phyloP scores from a whole-genome alignment of 2,113 vertebrate genomes.

The Trachemys scripta region DNA sequence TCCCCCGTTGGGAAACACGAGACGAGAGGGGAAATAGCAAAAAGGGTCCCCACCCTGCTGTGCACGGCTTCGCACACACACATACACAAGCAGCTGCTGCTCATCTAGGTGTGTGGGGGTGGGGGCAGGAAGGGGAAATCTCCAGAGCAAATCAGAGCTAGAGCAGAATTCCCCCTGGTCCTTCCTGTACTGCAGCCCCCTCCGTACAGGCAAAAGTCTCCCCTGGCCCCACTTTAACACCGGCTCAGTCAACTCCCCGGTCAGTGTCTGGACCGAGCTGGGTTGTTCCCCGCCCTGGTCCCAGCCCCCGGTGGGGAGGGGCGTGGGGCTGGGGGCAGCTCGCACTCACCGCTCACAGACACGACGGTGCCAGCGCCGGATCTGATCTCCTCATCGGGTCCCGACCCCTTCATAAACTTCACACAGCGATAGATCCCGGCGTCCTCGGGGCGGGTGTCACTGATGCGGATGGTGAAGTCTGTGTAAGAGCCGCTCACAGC shows the following conservation, averaged over 20 bases:
- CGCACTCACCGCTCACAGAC: slow-evolving; percentile 44
- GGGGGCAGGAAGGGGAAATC: too few species aligned
- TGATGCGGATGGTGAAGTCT: slow-evolving; percentile 39
- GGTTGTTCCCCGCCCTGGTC: rapidly evolving
- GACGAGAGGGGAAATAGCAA: too few species aligned
- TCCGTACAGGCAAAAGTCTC: too few species aligned
- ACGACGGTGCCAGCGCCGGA: slow-evolving; percentile 2
- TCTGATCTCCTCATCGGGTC: neutral
- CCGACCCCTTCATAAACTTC: slow-evolving; percentile 1
- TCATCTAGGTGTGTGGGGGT: too few species aligned
- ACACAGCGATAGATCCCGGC: slow-evolving; percentile 33
- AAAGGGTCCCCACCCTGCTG: too few species aligned
- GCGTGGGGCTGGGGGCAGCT: neutral
- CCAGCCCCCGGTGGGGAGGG: neutral
- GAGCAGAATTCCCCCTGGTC: too few species aligned
- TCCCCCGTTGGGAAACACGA: too few species aligned
- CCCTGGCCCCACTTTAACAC: neutral
- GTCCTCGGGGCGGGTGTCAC: neutral
- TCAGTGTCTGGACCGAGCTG: neutral
- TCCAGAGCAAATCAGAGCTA: too few species aligned
- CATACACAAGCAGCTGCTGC: too few species aligned
- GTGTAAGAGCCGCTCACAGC: neutral
- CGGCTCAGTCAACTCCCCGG: too few species aligned
- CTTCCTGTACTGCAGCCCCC: too few species aligned
- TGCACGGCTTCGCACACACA: too few species aligned